Base-by-base conservation (phyloP, 2,797 vertebrate species). In the Megalops cyprinoides region DNA sequence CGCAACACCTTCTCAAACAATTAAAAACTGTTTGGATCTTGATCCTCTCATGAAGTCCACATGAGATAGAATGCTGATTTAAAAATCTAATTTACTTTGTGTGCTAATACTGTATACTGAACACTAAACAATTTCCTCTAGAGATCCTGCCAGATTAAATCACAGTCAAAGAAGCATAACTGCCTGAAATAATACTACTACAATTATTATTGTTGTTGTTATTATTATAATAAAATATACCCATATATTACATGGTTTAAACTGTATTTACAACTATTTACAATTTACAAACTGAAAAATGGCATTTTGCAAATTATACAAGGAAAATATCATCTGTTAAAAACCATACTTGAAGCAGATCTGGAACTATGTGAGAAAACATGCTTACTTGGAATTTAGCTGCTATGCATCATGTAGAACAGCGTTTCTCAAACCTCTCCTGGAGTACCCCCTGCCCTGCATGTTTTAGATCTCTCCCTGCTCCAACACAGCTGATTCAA, bases 41-140 rank as follows among this genome's bases (percentile, higher is more conserved):
- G n/a, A n/a, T n/a, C 25, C 62, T 37, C 34, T 34, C 62, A 37
- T 14, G 31, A 67, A 34, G 28, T 34, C 37, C 18, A 34, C 34
- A 67, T 67, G 37, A 34, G 46, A 10, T 48, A 37, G 67, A 28
- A 18, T 10, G 34, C 62, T 37, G 37, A 67, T n/a, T n/a, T 67
- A 67, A 67, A 67, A 67, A 31, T 67, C 28, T 5, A 67, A 37
- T 67, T 37, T 67, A 67, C 14, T 67, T 34, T 67, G 37, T 67
- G n/a, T n/a, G n/a, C 67, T 28, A 37, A 34, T 42, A 69, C 37
- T 62, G 58, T 28, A 62, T 28, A 62, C 34, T 62, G 28, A 25
- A n/a, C n/a, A n/a, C n/a, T n/a, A n/a, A 69, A 37, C 18, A 18
- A 28, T 3, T 42, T 69, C 37, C 65, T 23, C 37, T 39, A 69